A percentile compares a stretch with the other conserved stretches of the same genome.
phyloP scores from a whole-genome alignment of 2,113 vertebrate species.

The Aspidoscelis tigris region DNA sequence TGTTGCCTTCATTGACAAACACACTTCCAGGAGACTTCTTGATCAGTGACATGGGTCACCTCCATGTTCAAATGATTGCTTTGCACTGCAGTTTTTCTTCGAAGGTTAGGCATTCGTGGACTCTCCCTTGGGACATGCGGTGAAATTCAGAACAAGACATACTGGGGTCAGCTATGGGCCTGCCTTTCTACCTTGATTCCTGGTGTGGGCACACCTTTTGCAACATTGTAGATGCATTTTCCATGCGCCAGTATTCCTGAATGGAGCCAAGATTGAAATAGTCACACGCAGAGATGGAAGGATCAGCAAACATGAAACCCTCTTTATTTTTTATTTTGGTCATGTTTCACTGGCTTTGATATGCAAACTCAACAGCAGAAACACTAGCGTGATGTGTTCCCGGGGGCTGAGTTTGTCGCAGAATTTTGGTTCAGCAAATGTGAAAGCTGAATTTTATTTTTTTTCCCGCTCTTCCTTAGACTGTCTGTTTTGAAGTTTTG shows the following conservation, averaged over 20 bases:
- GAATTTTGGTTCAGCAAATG: constrained; percentile 1
- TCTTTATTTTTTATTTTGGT: background rate
- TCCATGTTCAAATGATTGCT: background rate
- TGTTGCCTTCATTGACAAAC: background rate
- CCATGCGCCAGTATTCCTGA: background rate
- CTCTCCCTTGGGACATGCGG: background rate
- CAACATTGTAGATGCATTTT: background rate
- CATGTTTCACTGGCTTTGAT: background rate
- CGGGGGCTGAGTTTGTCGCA: background rate
- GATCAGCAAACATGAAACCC: background rate
- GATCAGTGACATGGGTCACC: background rate
- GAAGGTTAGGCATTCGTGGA: background rate
- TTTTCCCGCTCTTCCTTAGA: constrained; percentile 24
- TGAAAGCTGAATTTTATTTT: constrained; percentile 25
- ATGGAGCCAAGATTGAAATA: background rate
- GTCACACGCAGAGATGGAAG: background rate
- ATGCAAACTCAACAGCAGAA: background rate
- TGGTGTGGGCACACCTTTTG: background rate
- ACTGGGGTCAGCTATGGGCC: background rate
- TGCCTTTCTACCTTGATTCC: background rate
- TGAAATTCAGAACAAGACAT: background rate
- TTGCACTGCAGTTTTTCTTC: no score
- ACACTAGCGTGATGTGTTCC: no score
- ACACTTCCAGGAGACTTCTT: no score
- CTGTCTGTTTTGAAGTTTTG: constrained; percentile 30